A percentile compares a stretch with the other conserved stretches of the same genome.
phyloP scores from a whole-genome alignment of 2,113 vertebrate genomes.

The Excalfactoria chinensis region DNA sequence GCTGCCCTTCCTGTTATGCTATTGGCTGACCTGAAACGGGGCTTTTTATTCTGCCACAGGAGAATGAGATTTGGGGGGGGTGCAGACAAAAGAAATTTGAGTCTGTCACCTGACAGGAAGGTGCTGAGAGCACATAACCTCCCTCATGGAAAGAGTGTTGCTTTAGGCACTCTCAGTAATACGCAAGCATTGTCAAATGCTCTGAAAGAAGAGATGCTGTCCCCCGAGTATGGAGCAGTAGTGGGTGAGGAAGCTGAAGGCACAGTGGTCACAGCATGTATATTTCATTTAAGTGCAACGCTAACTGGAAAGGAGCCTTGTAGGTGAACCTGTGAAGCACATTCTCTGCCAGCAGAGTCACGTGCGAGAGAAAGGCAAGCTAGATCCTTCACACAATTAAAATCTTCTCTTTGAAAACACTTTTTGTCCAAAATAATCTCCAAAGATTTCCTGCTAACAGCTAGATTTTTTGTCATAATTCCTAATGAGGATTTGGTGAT shows the following conservation, averaged over 20 bases:
- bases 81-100: slow-evolving; percentile 7
- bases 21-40: slow-evolving; percentile 14
- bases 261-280: not conserved
- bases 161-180: not conserved
- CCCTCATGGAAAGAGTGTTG: not conserved
- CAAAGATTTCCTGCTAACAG: slow-evolving; percentile 5
- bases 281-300: not conserved
- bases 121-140: not conserved
- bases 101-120: not conserved
- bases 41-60: not conserved
- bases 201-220: not conserved
- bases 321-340: not conserved
- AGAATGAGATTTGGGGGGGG: not conserved
- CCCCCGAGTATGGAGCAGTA: not conserved
- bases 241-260: not conserved
- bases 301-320: not conserved
- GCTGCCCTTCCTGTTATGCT: slow-evolving; percentile 27
- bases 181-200: not conserved
- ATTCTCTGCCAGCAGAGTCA: not conserved
- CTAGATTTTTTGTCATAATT: not conserved
- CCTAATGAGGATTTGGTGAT: not conserved
- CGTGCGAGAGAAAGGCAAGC: not conserved
- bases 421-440: not conserved
- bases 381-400: not conserved
- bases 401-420: not conserved